phyloP scores from a whole-genome alignment of 2,113 vertebrate species.

The Symphodus melops region DNA sequence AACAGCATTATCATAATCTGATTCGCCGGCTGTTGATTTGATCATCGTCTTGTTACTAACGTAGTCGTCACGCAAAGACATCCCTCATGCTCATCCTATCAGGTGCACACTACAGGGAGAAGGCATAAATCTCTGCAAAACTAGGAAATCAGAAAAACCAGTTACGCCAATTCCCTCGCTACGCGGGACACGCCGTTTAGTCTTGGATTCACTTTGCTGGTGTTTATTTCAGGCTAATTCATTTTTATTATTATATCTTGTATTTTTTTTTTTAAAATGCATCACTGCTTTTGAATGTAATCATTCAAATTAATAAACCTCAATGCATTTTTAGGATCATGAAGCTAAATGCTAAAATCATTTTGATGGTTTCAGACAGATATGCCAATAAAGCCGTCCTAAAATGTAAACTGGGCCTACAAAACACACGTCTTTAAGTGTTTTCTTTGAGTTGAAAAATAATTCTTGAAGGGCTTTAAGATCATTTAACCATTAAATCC shows the following conservation, averaged over 20 bases:
- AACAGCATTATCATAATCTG: slow-evolving; percentile 83
- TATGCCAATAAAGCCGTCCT: background rate
- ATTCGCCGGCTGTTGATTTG: slow-evolving; percentile 77
- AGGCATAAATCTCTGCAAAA: slow-evolving; percentile 70
- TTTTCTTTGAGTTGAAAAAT: slow-evolving; percentile 34
- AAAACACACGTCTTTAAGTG: slow-evolving; percentile 5
- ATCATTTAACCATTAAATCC: slow-evolving; percentile 58
- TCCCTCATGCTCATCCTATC: slow-evolving; percentile 74
- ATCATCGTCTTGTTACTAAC: slow-evolving; percentile 82
- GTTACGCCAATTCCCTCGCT: slow-evolving; percentile 57
- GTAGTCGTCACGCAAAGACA: slow-evolving; percentile 75
- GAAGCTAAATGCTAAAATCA: background rate
- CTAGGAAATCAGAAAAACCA: slow-evolving; percentile 57
- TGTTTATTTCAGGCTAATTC: slow-evolving; percentile 22
- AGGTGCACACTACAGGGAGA: slow-evolving; percentile 58
- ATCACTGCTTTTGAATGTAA: background rate
- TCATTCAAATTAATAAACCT: background rate
- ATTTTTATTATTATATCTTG: slow-evolving; percentile 17
- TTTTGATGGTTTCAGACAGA: background rate
- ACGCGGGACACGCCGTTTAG: slow-evolving; percentile 33
- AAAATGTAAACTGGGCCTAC: background rate
- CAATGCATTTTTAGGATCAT: background rate
- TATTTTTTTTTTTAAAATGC: background rate
- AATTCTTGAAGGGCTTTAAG: slow-evolving; percentile 38
- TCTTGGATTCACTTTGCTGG: background rate